Conservation (phyloP, 1,140 invertebrate species). For the Anadara kagoshimensis region DNA sequence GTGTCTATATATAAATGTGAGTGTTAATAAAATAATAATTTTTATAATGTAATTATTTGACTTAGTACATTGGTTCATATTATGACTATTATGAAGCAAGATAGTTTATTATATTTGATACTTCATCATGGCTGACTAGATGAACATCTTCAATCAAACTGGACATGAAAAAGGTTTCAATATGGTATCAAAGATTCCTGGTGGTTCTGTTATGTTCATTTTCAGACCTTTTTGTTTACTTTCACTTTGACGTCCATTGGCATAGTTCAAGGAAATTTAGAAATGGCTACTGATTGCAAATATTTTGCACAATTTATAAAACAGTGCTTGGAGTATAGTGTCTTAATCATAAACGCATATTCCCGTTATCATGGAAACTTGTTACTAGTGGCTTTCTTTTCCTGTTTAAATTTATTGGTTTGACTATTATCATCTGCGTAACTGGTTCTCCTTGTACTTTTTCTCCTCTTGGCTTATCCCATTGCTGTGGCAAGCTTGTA, state of each 20-base stretch:
- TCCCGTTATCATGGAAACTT: no score
- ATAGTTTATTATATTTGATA: no score
- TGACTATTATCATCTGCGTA: not conserved
- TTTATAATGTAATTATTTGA: not conserved
- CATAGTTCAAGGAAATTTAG: no score
- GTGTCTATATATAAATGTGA: not conserved
- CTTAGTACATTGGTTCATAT: not conserved
- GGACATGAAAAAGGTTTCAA: not conserved
- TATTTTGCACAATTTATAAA: no score
- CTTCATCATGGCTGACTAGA: no score
- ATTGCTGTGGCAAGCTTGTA: conserved; percentile 1
- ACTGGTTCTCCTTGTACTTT: conserved; percentile 6
- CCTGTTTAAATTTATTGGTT: conserved; percentile 3
- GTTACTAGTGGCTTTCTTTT: not conserved
- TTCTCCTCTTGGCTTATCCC: not conserved
- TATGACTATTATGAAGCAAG: not conserved
- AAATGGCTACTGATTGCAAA: no score
- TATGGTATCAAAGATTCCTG: not conserved
- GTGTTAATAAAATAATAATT: not conserved
- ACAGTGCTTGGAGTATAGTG: no score
- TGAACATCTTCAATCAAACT: no score
- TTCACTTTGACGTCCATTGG: no score
- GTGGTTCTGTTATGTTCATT: not conserved
- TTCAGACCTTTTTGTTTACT: no score
- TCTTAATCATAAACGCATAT: not conserved